Base-by-base conservation (phyloP, 2,888 invertebrate genomes). In the Drosophila longiperda region DNA sequence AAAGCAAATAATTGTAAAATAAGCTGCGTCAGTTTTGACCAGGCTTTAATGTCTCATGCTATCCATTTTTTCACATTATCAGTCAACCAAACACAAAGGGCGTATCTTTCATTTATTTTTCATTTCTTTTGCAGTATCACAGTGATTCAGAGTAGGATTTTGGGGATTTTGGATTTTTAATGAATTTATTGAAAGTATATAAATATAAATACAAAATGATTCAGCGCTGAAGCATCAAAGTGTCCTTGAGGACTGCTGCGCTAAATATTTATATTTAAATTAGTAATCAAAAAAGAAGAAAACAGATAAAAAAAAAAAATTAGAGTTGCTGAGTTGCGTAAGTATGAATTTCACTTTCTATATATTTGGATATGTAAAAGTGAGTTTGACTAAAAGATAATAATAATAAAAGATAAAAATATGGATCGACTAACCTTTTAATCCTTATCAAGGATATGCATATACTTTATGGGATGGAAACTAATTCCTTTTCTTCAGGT, bases 221-320 rank as follows among this genome's bases (percentile, higher is more conserved):
- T 75, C 75, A 75, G 12, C 40, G 45, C 15, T 33, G 38, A 34
- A 20, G 7, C 26, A 48, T 23, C 20, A 9, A 40, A 49, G 15
- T 58, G 75, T 75, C 75, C 75, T 66, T 71, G 71, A 60, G 57
- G 38, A 20, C 17, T 48, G 59, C 42, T 42, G 36, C 52, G 23
- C 48, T 20, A 17, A 17, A 26, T 54, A 17, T 26, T n/a, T 26
- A 40, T 12, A 34, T 58, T 33, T 34, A 15, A 58, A 1, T 34
- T 58, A 11, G 42, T 58, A 23, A 58, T 7, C 15, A 33, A 42
- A 57, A 20, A 23, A 15, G 17, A 45, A 8, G 5, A 48, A 48
- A 15, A n/a, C n/a, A n/a, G n/a, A n/a, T n/a, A 23, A 26, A 26
- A 26, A 50, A 3, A 45, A 4, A 15, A 0, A 23, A 45, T 23